A percentile compares a stretch with the other conserved stretches of the same genome.
These are phyloP conservation scores for Heterochromis multidens DNA, from an alignment of 2,113 vertebrate genomes.

Conservation along the genomic window DNA sequence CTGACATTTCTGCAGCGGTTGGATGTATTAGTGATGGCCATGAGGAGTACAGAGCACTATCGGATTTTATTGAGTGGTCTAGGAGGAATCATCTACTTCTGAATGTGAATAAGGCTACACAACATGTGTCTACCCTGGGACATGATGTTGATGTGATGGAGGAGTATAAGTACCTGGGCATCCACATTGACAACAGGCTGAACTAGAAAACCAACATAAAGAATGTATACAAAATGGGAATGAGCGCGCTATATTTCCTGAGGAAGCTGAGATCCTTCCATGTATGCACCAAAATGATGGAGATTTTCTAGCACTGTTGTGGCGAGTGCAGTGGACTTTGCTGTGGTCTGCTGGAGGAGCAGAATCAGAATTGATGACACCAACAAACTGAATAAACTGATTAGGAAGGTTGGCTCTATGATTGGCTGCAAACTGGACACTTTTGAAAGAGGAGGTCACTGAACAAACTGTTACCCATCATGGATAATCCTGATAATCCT, in stretches of 20 bases:
- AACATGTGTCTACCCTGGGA: background rate
- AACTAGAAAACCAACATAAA: no score
- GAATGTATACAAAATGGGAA: no score
- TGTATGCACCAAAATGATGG: background rate
- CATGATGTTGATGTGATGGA: background rate
- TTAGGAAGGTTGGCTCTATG: background rate
- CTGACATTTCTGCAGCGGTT: background rate
- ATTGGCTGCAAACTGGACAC: background rate
- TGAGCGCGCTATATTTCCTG: background rate
- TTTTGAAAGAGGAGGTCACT: background rate
- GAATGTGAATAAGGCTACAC: background rate
- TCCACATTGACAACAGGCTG: background rate
- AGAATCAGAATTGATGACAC: background rate
- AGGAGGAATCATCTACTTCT: background rate
- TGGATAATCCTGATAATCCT: background rate
- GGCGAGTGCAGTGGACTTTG: background rate
- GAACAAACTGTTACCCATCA: background rate
- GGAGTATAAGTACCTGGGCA: background rate
- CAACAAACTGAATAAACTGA: background rate
- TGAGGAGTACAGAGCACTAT: background rate
- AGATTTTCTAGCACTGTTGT: background rate
- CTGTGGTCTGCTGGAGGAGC: background rate
- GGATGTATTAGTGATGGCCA: background rate
- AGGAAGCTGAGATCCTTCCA: background rate
- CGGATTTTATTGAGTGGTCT: background rate